Conservation (phyloP, 1,140 invertebrate genomes). For the Hyles vespertilio region DNA sequence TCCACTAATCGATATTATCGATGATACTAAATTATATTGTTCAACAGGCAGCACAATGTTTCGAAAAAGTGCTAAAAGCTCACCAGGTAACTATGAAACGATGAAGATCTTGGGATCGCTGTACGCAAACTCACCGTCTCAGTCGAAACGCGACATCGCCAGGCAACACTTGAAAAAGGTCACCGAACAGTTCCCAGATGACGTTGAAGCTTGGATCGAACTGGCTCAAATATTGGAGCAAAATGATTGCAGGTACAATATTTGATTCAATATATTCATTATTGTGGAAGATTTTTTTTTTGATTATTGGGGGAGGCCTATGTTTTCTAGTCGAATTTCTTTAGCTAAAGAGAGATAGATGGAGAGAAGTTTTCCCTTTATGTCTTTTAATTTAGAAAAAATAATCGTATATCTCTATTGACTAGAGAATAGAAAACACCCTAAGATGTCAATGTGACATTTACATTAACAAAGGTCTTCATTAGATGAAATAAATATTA, state of each 20-base stretch:
- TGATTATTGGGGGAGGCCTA: no score
- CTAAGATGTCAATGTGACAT: no score
- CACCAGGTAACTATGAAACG: conserved; percentile 99
- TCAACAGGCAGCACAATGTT: conserved; percentile 94
- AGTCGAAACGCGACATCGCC: conserved; percentile 94
- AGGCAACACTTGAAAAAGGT: conserved; percentile 94
- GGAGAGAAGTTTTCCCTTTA: no score
- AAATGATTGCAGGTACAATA: conserved; percentile 87
- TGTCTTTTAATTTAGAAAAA: no score
- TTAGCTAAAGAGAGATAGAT: no score
- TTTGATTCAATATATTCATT: not conserved
- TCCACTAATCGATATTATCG: no score
- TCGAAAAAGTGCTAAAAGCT: conserved; percentile 98
- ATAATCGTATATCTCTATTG: no score
- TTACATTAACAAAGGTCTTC: no score
- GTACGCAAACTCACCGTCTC: conserved; percentile 93
- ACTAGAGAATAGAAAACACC: no score
- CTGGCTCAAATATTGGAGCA: conserved; percentile 98
- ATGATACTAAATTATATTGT: no score
- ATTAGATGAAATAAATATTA: no score
- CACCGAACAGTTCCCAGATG: conserved; percentile 98
- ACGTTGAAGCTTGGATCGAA: conserved; percentile 99
- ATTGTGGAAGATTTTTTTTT: not conserved
- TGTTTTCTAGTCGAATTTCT: no score
- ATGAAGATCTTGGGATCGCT: conserved; percentile 99